Conservation (phyloP, 2,888 invertebrate genomes). For the Parnassius smintheus region DNA sequence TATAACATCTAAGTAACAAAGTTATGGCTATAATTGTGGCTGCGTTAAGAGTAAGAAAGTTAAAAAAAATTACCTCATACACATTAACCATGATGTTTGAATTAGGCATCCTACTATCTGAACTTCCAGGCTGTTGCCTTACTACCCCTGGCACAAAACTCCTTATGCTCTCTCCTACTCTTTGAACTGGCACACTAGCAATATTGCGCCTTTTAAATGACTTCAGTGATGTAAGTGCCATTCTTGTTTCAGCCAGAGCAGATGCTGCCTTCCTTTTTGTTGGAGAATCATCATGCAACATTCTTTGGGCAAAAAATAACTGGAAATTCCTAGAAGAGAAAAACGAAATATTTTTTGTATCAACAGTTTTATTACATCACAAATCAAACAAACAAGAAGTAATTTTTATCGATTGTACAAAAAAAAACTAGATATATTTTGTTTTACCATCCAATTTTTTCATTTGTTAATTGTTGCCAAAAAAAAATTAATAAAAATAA, state of each 20-base stretch:
- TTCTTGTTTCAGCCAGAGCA: constrained; percentile 85
- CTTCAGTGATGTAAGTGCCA: constrained; percentile 88
- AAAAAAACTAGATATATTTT: no score
- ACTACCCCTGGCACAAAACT: constrained; percentile 77
- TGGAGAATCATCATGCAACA: constrained; percentile 83
- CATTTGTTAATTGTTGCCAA: no score
- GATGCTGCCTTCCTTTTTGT: constrained; percentile 80
- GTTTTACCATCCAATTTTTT: no score
- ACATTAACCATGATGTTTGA: constrained; percentile 79
- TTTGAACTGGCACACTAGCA: constrained; percentile 70
- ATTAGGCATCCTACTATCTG: constrained; percentile 60
- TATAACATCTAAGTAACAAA: no score
- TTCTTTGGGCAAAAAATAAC: constrained; percentile 84
- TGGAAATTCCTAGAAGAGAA: constrained; percentile 84
- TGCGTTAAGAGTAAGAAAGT: no score
- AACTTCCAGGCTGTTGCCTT: constrained; percentile 65
- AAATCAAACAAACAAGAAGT: no score
- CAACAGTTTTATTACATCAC: no score
- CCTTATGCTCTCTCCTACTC: constrained; percentile 79
- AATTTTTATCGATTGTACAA: no score
- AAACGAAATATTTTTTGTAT: background rate
- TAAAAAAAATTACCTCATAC: constrained; percentile 68
- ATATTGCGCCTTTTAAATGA: constrained; percentile 83
- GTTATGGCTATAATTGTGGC: no score
- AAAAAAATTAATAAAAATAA: no score